These are phyloP conservation scores for Pachyuromys duprasi DNA, from an alignment of 2,797 vertebrate species.

Conservation along the genomic window DNA sequence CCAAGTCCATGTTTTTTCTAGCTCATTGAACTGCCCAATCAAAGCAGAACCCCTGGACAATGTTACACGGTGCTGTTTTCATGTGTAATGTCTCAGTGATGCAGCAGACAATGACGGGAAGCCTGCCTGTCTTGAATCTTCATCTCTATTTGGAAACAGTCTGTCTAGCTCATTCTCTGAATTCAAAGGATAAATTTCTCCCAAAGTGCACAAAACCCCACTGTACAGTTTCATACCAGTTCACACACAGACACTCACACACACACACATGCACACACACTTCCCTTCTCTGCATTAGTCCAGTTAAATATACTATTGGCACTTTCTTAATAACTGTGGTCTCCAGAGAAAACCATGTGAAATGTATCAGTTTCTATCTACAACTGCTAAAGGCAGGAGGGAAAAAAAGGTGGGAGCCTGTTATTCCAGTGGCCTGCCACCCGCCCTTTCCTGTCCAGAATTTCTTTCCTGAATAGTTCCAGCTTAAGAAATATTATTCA, in stretches of 20 bases:
- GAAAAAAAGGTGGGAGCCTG: not conserved
- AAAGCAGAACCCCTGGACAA: rapidly evolving
- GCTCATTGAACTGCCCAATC: not conserved
- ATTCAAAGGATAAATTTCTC: not conserved
- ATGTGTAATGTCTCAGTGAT: rapidly evolving
- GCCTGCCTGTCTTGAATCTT: not conserved
- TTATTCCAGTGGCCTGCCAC: not conserved
- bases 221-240: not conserved
- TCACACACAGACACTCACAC: not conserved
- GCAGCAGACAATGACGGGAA: not conserved
- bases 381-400: constrained; percentile 51
- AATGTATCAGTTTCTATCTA: constrained; percentile 41
- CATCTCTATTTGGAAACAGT: not conserved
- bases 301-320: not conserved
- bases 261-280: not conserved
- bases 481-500: constrained; percentile 17
- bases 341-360: constrained; percentile 33
- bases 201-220: not conserved
- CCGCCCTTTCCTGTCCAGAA: constrained; percentile 45
- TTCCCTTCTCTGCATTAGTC: not conserved
- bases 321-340: constrained; percentile 62
- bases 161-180: not conserved
- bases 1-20: not conserved
- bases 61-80: rapidly evolving
- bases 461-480: constrained; percentile 35